Conservation (phyloP, 2,888 invertebrate genomes). For the Panzeria rudis region DNA sequence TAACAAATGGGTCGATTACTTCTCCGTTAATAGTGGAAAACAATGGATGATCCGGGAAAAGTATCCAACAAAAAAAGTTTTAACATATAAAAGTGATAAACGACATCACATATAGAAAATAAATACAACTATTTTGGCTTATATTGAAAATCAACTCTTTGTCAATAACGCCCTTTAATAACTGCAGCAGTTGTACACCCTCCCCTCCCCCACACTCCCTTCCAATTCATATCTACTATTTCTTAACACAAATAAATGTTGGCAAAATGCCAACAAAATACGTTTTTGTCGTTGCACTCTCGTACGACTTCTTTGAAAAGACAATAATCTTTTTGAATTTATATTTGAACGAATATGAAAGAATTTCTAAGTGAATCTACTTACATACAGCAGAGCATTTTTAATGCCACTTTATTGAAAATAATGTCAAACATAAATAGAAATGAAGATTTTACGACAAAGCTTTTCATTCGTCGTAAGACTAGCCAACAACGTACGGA, state of each 20-base stretch:
- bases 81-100: neutral
- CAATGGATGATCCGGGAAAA: too few relatives aligned
- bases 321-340: conserved; percentile 70
- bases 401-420: conserved; percentile 34
- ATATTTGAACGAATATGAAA: conserved; percentile 54
- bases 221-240: neutral
- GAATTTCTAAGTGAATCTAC: conserved; percentile 56
- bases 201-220: too few relatives aligned
- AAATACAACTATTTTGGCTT: too few relatives aligned
- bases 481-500: neutral
- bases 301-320: conserved; percentile 3
- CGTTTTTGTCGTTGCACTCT: neutral
- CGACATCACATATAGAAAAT: neutral
- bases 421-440: conserved; percentile 44
- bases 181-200: neutral
- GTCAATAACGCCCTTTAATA: neutral
- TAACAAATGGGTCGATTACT: too few relatives aligned
- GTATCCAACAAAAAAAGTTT: neutral
- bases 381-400: conserved; percentile 20
- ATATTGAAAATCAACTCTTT: neutral
- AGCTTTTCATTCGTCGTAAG: neutral
- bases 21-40: too few relatives aligned
- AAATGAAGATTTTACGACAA: conserved; percentile 20
- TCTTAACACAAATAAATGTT: conserved; percentile 4
- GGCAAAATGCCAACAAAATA: conserved; percentile 54